Conservation (phyloP, 2,113 vertebrate species). For the Hylia prasina region DNA sequence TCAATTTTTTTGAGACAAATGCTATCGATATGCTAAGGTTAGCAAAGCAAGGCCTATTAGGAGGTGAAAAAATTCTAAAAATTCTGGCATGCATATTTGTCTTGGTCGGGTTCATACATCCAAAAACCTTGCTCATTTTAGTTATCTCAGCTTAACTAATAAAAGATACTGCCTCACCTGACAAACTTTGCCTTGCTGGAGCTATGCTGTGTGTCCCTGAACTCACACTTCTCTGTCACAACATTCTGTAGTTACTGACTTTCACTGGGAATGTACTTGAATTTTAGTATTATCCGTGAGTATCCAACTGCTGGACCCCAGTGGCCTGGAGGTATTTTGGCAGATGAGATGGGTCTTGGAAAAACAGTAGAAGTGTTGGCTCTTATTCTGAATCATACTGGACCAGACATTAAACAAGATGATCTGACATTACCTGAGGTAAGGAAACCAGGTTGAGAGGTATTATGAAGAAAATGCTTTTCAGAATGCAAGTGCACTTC, state of each 20-base stretch:
- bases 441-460: conserved; percentile 4
- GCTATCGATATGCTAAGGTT: background rate
- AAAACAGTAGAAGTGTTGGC: conserved; percentile 97
- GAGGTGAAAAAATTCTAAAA: background rate
- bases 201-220: background rate
- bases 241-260: background rate
- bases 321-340: conserved; percentile 95
- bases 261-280: background rate
- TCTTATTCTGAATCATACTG: conserved; percentile 88
- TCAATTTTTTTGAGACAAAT: background rate
- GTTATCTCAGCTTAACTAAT: background rate
- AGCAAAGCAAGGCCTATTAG: background rate
- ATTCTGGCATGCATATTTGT: accelerated
- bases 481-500: background rate
- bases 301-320: conserved; percentile 84
- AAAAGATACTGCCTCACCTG: background rate
- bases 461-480: background rate
- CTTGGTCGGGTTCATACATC: background rate
- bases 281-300: conserved; percentile 85
- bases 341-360: conserved; percentile 98
- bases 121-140: background rate
- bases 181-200: background rate
- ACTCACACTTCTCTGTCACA: background rate
- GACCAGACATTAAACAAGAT: conserved; percentile 82
- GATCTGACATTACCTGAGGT: conserved; percentile 87